Evolutionary conservation across 2,888 invertebrate genomes (phyloP).

Genomic region (Neria commutata): DNA sequence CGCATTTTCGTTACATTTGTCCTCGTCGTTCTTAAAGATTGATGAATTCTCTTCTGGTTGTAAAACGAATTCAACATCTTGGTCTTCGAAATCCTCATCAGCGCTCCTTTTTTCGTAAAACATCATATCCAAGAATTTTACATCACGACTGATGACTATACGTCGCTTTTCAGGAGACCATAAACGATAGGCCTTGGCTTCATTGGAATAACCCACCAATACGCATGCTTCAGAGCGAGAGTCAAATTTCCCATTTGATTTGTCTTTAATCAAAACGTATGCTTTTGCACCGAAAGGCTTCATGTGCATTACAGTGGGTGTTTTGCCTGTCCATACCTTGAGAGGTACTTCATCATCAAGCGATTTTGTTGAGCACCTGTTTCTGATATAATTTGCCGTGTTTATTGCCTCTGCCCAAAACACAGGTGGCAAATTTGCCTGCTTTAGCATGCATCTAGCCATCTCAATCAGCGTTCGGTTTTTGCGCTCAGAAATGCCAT

Average conservation of each 20-base stretch:
- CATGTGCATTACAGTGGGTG: slow-evolving; percentile 9
- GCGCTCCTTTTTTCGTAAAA: neutral
- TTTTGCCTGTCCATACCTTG: slow-evolving; percentile 5
- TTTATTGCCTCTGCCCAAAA: slow-evolving; percentile 21
- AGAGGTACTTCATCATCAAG: slow-evolving; percentile 1
- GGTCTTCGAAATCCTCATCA: neutral
- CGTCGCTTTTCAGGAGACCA: neutral
- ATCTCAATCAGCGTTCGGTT: slow-evolving; percentile 27
- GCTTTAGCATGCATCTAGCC: slow-evolving; percentile 20
- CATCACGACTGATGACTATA: slow-evolving; percentile 12
- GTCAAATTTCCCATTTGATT: neutral
- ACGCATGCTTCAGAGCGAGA: slow-evolving; percentile 1
- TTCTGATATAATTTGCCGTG: slow-evolving; percentile 19
- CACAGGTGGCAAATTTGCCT: slow-evolving; percentile 10
- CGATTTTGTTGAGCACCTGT: slow-evolving; percentile 11
- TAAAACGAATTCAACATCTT: neutral
- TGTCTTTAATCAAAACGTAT: slow-evolving; percentile 11
- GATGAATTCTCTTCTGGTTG: neutral
- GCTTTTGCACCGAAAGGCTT: slow-evolving; percentile 7
- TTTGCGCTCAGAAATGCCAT: slow-evolving; percentile 1
- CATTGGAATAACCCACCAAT: slow-evolving; percentile 7
- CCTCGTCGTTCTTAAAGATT: neutral
- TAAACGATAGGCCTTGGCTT: slow-evolving; percentile 11
- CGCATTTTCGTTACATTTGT: neutral
- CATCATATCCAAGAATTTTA: slow-evolving; percentile 8